Conservation (phyloP, 1,140 invertebrate species). For the Tenebrio molitor region DNA sequence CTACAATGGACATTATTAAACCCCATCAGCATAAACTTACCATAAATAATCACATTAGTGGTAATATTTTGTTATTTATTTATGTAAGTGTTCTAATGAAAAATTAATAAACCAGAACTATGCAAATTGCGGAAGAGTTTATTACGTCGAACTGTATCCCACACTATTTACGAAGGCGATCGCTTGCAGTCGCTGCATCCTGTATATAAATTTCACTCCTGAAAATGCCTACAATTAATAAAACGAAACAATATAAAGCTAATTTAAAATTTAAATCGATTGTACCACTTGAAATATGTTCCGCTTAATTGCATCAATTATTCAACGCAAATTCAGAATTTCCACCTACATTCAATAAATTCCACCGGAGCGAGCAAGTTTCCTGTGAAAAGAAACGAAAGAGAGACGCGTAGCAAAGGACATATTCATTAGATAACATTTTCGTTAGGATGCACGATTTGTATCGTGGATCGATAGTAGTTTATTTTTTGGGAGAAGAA, state of each 20-base stretch:
- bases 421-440: too few relatives aligned
- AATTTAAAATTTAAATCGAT: conserved; percentile 33
- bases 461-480: too few relatives aligned
- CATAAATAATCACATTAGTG: background rate
- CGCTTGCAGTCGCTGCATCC: conserved; percentile 5
- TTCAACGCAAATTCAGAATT: conserved; percentile 16
- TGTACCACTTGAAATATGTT: conserved; percentile 14
- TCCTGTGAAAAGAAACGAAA: too few relatives aligned
- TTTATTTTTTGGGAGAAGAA: too few relatives aligned
- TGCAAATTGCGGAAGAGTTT: conserved; percentile 10
- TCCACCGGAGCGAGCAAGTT: background rate
- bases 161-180: conserved; percentile 9
- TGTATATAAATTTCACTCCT: conserved; percentile 19
- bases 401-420: too few relatives aligned
- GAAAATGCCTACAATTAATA: conserved; percentile 16
- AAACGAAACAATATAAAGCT: conserved; percentile 35
- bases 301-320: conserved; percentile 37
- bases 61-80: conserved; percentile 20
- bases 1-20: background rate
- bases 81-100: too few relatives aligned
- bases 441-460: too few relatives aligned
- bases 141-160: background rate
- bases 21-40: background rate
- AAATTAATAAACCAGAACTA: background rate
- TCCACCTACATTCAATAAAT: background rate